These are phyloP conservation scores for Setipinna tenuifilis DNA, from an alignment of 2,797 vertebrate genomes.

Conservation along the genomic window DNA sequence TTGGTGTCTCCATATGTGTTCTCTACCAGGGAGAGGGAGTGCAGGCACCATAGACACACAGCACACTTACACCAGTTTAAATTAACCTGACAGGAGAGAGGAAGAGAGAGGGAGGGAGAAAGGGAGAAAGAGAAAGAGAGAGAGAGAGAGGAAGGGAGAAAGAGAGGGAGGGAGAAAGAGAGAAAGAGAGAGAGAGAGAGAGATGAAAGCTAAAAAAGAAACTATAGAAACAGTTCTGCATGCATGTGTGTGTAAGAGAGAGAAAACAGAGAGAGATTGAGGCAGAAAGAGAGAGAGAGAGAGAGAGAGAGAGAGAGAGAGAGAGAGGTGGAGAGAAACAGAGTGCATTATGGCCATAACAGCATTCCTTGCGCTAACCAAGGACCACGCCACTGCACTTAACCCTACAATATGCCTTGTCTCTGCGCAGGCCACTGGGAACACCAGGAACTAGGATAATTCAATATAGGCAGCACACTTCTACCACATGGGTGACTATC, in stretches of 20 bases:
- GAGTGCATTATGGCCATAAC: background rate
- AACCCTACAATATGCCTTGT: slow-evolving; percentile 36
- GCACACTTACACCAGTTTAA: too few species aligned
- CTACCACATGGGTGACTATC: slow-evolving; percentile 13
- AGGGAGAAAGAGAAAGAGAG: too few species aligned
- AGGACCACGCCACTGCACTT: slow-evolving; percentile 21
- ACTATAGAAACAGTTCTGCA: too few species aligned
- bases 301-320: background rate
- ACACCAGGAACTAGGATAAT: slow-evolving; percentile 30
- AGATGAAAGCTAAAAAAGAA: too few species aligned
- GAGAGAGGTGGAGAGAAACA: background rate
- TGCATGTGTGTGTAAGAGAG: background rate
- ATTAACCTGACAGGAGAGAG: too few species aligned
- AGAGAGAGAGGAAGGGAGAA: too few species aligned
- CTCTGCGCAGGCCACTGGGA: slow-evolving; percentile 24
- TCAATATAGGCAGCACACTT: slow-evolving; percentile 39
- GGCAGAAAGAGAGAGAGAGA: too few species aligned
- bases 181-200: background rate
- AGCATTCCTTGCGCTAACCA: slow-evolving; percentile 31
- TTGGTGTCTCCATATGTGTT: too few species aligned
- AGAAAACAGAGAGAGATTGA: background rate
- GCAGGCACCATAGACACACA: too few species aligned
- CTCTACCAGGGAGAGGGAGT: too few species aligned
- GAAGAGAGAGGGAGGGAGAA: too few species aligned
- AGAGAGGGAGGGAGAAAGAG: background rate